Base-by-base conservation (phyloP, 1,140 invertebrate genomes). In the Ladona fulva region DNA sequence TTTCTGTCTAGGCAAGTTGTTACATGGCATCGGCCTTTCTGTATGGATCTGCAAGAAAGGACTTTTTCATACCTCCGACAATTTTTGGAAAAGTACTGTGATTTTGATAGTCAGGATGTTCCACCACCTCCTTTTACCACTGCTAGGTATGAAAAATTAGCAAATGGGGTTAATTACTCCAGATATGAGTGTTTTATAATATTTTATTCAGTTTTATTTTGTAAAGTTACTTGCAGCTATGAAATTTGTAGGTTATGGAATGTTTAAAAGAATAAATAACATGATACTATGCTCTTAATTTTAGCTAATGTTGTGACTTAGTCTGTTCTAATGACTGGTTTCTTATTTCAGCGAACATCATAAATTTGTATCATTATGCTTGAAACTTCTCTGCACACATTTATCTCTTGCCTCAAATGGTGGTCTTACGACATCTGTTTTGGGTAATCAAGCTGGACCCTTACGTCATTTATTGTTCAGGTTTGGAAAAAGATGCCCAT, bases 21-120 rank as follows among this genome's bases (percentile, higher is more conserved):
- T 37, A 86, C 86, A 0, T 87, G 87, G 84, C 88, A 90, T 80
- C 85, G 87, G 74, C 89, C 89, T 14, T 91, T 90, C 81, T 91
- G 90, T 84, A 84, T 91, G 37, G 90, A 91, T 81, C 84, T 91
- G 19, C 87, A 90, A 80, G 89, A 90, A 81, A 85, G 85, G 24
- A 91, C 90, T 0, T 90, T 92, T 81, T 82, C 85, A 10, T 82
- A 87, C 11, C 82, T 92, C n/a, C 84, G 86, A 73, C 81, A 83
- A 7, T 91, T 91, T 81, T 83, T 92, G 24, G 86, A 90, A 80
- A 87, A 87, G 80, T 91, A 90, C 83, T 88, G 89, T 78, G 82
- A 83, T 77, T 85, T 84, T 75, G 89, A 90, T 83, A 83, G 85
- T 78, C 80, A 83, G 25, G 80, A 83, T 19, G 80, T 84, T 6